These are phyloP conservation scores for Fopius arisanus DNA, from an alignment of 1,140 invertebrate species.

Conservation along the genomic window DNA sequence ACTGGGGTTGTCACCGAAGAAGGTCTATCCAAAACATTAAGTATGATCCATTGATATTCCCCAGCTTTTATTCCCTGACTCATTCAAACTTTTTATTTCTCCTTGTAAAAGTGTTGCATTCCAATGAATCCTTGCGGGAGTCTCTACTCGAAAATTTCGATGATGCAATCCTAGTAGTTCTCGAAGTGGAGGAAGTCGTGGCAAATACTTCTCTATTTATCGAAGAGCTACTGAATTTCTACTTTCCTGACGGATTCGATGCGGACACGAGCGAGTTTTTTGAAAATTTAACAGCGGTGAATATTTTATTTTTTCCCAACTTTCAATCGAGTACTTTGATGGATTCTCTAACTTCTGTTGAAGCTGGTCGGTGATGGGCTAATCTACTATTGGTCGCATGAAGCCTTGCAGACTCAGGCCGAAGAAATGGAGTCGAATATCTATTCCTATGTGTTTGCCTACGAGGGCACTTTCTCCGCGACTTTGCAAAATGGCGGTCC, in stretches of 20 bases:
- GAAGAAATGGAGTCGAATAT: slow-evolving; percentile 41
- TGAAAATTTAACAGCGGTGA: slow-evolving; percentile 26
- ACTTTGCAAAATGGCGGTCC: slow-evolving; percentile 30
- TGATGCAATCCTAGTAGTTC: neutral
- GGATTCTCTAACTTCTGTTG: neutral
- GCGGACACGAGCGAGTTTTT: neutral
- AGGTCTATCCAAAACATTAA: slow-evolving; percentile 40
- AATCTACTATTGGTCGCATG: slow-evolving; percentile 41
- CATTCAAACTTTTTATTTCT: neutral
- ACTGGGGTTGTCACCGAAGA: slow-evolving; percentile 49
- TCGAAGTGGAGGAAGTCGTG: slow-evolving; percentile 30
- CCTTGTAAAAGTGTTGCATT: slow-evolving; percentile 18
- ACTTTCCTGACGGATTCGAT: slow-evolving; percentile 34
- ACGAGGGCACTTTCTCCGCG: slow-evolving; percentile 47
- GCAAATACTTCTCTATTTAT: slow-evolving; percentile 29
- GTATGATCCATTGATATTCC: slow-evolving; percentile 37
- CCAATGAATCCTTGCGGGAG: neutral
- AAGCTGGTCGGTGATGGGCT: slow-evolving; percentile 40
- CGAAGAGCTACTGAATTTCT: slow-evolving; percentile 40
- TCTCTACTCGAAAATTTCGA: slow-evolving; percentile 19
- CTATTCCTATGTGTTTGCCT: slow-evolving; percentile 51
- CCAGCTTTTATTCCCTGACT: neutral
- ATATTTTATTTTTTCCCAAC: neutral
- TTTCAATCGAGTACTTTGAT: neutral
- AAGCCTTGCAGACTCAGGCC: slow-evolving; percentile 34